These are phyloP conservation scores for Tipula lateralis DNA, from an alignment of 2,888 invertebrate species.

Conservation along the genomic window DNA sequence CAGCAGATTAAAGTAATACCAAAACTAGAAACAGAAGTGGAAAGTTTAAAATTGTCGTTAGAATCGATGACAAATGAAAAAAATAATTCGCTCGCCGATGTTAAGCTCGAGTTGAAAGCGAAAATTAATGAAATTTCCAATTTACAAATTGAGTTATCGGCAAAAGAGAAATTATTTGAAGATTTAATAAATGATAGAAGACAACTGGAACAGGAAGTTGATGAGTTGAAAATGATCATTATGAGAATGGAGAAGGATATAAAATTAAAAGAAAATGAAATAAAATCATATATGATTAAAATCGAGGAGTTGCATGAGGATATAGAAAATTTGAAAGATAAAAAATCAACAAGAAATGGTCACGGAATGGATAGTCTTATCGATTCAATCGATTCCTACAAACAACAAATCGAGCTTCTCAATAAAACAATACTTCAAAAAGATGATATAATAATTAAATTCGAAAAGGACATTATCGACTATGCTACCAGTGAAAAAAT, in stretches of 20 bases:
- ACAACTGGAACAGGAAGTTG: constrained; percentile 50
- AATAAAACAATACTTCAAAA: constrained; percentile 42
- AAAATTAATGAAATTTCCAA: constrained; percentile 51
- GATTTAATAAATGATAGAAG: constrained; percentile 47
- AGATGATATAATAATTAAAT: constrained; percentile 41
- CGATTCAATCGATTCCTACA: neutral
- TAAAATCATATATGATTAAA: neutral
- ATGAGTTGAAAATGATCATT: constrained; percentile 44
- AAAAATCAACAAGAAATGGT: constrained; percentile 32
- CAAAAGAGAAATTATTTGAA: constrained; percentile 30
- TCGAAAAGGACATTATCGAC: constrained; percentile 38
- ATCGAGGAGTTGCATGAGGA: constrained; percentile 36
- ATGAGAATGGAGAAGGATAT: constrained; percentile 37
- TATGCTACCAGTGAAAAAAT: neutral
- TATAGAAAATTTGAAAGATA: constrained; percentile 37
- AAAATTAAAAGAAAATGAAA: constrained; percentile 35
- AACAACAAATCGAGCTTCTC: constrained; percentile 37
- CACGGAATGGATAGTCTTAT: constrained; percentile 31
- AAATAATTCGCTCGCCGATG: constrained; percentile 51
- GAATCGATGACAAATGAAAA: constrained; percentile 40
- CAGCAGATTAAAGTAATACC: constrained; percentile 52
- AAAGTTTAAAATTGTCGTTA: constrained; percentile 34
- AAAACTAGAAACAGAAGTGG: constrained; percentile 30
- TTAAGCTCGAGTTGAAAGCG: constrained; percentile 52
- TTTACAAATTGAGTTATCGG: constrained; percentile 45